These are phyloP conservation scores for Orthosia cruda DNA, from an alignment of 2,888 invertebrate genomes.

Conservation along the genomic window DNA sequence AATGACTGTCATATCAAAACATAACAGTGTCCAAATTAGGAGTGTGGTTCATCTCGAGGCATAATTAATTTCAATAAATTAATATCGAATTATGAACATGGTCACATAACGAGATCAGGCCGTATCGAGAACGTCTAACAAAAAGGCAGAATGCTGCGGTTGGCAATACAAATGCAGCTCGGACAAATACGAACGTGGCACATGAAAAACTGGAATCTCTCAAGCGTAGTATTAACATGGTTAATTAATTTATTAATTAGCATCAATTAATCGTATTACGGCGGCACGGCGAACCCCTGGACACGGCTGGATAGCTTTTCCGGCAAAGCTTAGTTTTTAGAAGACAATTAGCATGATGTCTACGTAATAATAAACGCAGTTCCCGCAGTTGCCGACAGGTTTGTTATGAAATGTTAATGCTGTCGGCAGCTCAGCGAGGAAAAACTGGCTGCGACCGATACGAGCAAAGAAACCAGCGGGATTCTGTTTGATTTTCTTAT, in stretches of 20 bases:
- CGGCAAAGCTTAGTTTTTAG: slow-evolving; percentile 82
- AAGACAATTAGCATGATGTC: slow-evolving; percentile 78
- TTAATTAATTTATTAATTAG: slow-evolving; percentile 91
- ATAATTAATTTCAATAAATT: slow-evolving; percentile 85
- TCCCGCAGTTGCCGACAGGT: slow-evolving; percentile 78
- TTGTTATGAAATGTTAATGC: slow-evolving; percentile 77
- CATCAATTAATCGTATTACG: slow-evolving; percentile 89
- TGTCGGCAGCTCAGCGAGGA: slow-evolving; percentile 62
- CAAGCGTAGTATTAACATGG: slow-evolving; percentile 88
- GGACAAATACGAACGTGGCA: slow-evolving; percentile 81
- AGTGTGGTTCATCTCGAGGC: slow-evolving; percentile 70
- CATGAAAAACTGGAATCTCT: slow-evolving; percentile 84
- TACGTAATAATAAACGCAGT: slow-evolving; percentile 77
- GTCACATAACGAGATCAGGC: slow-evolving; percentile 71
- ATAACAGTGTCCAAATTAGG: slow-evolving; percentile 81
- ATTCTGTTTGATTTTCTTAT: slow-evolving; percentile 80
- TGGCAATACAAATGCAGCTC: slow-evolving; percentile 82
- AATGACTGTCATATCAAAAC: slow-evolving; percentile 77
- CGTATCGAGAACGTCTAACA: slow-evolving; percentile 76
- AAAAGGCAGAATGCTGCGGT: slow-evolving; percentile 82
- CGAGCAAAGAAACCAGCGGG: slow-evolving; percentile 73
- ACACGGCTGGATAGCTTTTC: slow-evolving; percentile 86
- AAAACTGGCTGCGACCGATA: slow-evolving; percentile 74
- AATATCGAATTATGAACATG: slow-evolving; percentile 81
- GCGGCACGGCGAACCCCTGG: slow-evolving; percentile 79